Conservation (phyloP, 2,888 invertebrate species). For the Isoperla grammatica region DNA sequence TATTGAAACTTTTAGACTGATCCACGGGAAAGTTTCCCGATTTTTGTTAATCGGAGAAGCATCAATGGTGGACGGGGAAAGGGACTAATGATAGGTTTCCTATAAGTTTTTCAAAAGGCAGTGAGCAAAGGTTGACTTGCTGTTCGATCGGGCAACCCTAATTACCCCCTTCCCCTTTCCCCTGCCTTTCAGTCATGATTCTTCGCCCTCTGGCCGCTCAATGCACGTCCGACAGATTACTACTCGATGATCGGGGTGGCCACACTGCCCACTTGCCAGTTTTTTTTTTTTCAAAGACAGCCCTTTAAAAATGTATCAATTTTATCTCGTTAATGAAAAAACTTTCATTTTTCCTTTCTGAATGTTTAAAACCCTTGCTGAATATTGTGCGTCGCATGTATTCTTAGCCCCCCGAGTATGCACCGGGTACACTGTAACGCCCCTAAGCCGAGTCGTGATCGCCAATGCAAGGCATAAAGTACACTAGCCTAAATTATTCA, state of each 20-base stretch:
- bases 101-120: conserved; percentile 13
- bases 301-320: conserved; percentile 3
- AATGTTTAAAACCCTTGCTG: conserved; percentile 6
- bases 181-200: not conserved
- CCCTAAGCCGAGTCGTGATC: too few species aligned
- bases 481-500: too few species aligned
- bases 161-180: conserved; percentile 18
- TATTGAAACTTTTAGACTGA: too few species aligned
- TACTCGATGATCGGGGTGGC: not conserved
- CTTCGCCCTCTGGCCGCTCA: not conserved
- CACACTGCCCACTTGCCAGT: not conserved
- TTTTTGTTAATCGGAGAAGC: conserved; percentile 10
- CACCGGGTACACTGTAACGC: too few species aligned
- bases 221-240: not conserved
- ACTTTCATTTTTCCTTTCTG: not conserved
- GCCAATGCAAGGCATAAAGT: too few species aligned
- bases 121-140: conserved; percentile 8
- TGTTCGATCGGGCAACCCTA: conserved; percentile 4
- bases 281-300: not conserved
- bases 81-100: conserved; percentile 20
- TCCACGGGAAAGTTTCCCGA: not conserved
- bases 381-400: too few species aligned
- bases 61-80: conserved; percentile 1
- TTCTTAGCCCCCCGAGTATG: too few species aligned
- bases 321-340: conserved; percentile 4